A percentile compares a stretch with the other conserved stretches of the same genome.
Evolutionary conservation across 35 echinoderm and acorn worm genomes (phyloP).

Genomic region (Lytechinus variegatus): DNA sequence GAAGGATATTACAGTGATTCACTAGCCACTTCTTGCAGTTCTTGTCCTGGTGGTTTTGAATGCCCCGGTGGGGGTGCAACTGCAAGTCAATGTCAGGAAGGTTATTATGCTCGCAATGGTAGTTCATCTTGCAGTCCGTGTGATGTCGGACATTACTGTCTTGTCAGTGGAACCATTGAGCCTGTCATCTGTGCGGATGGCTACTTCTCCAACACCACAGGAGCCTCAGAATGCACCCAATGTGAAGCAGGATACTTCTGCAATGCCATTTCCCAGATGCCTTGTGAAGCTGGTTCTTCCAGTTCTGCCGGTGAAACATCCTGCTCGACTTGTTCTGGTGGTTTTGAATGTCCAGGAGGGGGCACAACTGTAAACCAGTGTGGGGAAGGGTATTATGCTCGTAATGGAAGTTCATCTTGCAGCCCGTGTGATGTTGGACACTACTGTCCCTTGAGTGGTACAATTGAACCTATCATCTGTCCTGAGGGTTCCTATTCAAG

Average conservation of each 20-base stretch:
- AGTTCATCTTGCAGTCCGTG: conserved; percentile 74
- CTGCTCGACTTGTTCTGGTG: conserved; percentile 65
- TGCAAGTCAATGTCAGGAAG: conserved; percentile 52
- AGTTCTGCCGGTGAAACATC: conserved; percentile 40
- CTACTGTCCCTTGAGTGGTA: conserved; percentile 65
- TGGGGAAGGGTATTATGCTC: conserved; percentile 67
- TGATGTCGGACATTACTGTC: conserved; percentile 76
- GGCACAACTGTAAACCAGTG: conserved; percentile 37
- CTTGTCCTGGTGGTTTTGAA: conserved; percentile 79
- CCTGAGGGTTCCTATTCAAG: conserved; percentile 58
- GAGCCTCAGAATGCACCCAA: conserved; percentile 53
- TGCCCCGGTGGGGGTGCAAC: conserved; percentile 52
- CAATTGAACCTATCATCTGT: conserved; percentile 48
- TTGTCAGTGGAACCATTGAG: conserved; percentile 54
- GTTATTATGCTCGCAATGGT: conserved; percentile 80
- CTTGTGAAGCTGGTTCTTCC: conserved; percentile 61
- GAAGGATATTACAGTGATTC: conserved; percentile 75
- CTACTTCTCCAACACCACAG: conserved; percentile 40
- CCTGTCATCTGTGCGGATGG: conserved; percentile 68
- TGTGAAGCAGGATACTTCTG: conserved; percentile 68
- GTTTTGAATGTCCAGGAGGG: conserved; percentile 58
- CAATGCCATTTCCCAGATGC: conserved; percentile 10
- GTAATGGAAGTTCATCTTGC: conserved; percentile 60
- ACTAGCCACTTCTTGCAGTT: conserved; percentile 59
- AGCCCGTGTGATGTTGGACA: conserved; percentile 64